A percentile compares a stretch with the other conserved stretches of the same genome.
phyloP scores from a whole-genome alignment of 2,113 vertebrate species.

The Proterorhinus semilunaris region DNA sequence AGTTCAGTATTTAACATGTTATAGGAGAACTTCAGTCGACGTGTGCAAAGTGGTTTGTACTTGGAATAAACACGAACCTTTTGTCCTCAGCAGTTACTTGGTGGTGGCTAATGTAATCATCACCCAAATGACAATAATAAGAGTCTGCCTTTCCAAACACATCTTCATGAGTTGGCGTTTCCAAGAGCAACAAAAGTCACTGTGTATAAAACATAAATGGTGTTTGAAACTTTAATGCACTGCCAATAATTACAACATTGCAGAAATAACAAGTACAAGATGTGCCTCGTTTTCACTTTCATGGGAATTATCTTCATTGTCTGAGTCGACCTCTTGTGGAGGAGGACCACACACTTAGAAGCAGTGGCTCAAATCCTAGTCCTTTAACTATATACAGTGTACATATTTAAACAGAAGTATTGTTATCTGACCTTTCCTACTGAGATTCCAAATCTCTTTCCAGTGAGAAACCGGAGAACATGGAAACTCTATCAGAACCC shows the following conservation, averaged over 20 bases:
- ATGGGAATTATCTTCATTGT: not conserved
- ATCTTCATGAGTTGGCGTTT: not conserved
- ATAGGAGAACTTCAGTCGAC: not conserved
- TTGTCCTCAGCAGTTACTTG: not conserved
- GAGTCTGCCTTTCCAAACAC: not conserved
- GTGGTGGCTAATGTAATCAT: not conserved
- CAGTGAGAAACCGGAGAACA: too few species aligned
- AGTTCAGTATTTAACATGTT: not conserved
- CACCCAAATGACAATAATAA: not conserved
- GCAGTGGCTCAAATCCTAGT: not conserved
- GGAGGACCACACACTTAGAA: slow-evolving; percentile 3
- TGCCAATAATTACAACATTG: slow-evolving; percentile 3
- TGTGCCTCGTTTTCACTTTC: not conserved
- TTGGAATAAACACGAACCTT: not conserved
- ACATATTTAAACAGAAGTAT: too few species aligned
- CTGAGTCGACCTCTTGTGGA: not conserved
- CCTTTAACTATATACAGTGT: too few species aligned
- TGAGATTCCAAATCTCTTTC: too few species aligned
- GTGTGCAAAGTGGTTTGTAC: not conserved
- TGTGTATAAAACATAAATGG: slow-evolving; percentile 2
- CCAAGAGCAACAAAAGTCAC: not conserved
- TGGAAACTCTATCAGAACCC: too few species aligned
- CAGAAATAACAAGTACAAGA: not conserved
- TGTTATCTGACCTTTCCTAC: too few species aligned
- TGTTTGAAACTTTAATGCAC: not conserved